Conservation (phyloP, 2,113 vertebrate genomes). For the Merops nubicus region DNA sequence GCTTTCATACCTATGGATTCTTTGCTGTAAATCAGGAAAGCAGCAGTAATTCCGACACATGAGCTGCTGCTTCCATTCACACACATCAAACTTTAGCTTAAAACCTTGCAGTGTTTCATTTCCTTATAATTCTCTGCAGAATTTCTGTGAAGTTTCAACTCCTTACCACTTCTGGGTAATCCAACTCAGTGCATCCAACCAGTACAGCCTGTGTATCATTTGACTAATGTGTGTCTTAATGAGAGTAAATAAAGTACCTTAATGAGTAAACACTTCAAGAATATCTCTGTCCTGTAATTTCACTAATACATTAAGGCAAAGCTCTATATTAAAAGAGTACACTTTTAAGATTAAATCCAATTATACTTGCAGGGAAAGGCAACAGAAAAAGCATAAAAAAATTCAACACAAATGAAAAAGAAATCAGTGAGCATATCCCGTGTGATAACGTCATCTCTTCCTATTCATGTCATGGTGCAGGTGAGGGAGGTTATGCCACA, state of each 20-base stretch:
- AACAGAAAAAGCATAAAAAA: not conserved
- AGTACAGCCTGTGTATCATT: slow-evolving; percentile 4
- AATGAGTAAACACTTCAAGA: slow-evolving; percentile 15
- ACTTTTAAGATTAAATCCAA: not conserved
- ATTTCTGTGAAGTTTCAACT: slow-evolving; percentile 6
- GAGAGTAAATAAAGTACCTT: too few species aligned
- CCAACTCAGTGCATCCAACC: not conserved
- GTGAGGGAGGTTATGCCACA: not conserved
- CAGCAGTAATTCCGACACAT: not conserved
- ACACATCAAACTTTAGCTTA: not conserved
- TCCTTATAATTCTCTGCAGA: not conserved
- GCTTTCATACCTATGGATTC: not conserved
- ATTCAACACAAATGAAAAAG: not conserved
- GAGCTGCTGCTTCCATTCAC: not conserved
- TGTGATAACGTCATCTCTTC: not conserved
- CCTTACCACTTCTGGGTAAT: not conserved
- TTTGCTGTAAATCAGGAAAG: not conserved
- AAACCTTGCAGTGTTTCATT: slow-evolving; percentile 10
- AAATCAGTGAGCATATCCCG: not conserved
- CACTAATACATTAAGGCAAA: not conserved
- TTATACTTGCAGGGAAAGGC: not conserved
- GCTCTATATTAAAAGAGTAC: not conserved
- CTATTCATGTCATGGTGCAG: not conserved
- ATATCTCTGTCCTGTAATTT: not conserved
- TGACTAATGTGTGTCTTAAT: not conserved